Percentiles rank a stretch among this genome's conserved stretches.
phyloP scores from a whole-genome alignment of 2,797 vertebrate species.

The Gambusia yucatana region DNA sequence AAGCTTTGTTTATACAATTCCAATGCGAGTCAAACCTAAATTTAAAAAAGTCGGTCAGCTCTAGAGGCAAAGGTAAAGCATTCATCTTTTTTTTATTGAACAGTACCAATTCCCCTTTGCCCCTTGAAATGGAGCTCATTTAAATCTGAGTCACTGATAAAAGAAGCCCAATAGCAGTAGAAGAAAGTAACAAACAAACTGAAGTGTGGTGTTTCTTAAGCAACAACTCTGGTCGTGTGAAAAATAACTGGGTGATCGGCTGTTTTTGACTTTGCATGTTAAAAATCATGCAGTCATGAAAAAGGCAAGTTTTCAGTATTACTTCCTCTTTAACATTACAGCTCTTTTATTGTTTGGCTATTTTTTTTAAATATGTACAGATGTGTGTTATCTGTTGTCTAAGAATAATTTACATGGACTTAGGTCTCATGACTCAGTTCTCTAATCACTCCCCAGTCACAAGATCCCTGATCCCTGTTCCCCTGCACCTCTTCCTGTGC shows the following conservation, averaged over 20 bases:
- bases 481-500: slow-evolving; percentile 14
- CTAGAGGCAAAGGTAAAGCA: slow-evolving; percentile 3
- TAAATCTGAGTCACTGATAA: background rate
- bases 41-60: background rate
- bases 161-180: background rate
- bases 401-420: slow-evolving; percentile 40
- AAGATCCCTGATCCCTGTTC: slow-evolving; percentile 48
- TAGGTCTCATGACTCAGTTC: slow-evolving; percentile 72
- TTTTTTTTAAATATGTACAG: background rate
- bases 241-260: background rate
- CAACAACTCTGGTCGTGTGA: background rate
- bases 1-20: background rate
- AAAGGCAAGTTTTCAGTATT: background rate
- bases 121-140: slow-evolving; percentile 28
- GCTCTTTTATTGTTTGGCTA: background rate
- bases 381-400: slow-evolving; percentile 7
- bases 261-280: background rate
- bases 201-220: background rate
- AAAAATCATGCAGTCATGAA: background rate
- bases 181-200: background rate
- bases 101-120: slow-evolving; percentile 10
- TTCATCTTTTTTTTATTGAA: slow-evolving; percentile 10
- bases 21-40: background rate
- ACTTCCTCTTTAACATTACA: background rate
- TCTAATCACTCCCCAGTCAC: slow-evolving; percentile 75